Conservation (phyloP, 2,888 invertebrate species). For the Drosophila imparisetae region DNA sequence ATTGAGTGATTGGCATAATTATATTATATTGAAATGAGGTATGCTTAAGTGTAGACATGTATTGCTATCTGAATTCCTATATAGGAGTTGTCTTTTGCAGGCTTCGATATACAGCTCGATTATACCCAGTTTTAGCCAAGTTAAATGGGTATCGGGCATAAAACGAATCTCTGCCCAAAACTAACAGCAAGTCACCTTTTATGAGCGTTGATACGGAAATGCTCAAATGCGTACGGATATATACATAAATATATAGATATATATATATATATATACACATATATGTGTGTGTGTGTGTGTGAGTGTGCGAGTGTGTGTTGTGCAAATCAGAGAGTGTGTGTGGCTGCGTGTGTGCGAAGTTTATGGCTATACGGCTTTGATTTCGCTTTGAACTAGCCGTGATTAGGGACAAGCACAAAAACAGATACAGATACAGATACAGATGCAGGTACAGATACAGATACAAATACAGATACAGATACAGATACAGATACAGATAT, state of each 20-base stretch:
- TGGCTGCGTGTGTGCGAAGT: constrained; percentile 19
- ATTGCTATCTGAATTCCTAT: too few species aligned
- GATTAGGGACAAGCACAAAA: constrained; percentile 26
- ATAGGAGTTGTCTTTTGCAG: background rate
- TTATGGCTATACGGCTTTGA: constrained; percentile 76
- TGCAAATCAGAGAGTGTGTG: constrained; percentile 11
- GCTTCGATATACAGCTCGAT: background rate
- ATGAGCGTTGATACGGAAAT: constrained; percentile 60
- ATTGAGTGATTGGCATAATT: background rate
- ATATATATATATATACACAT: background rate
- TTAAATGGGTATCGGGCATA: constrained; percentile 16
- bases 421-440: constrained; percentile 8
- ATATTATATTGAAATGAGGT: background rate
- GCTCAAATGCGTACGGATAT: constrained; percentile 26
- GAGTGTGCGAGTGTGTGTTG: constrained; percentile 5
- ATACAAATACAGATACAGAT: too few species aligned
- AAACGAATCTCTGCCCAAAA: constrained; percentile 68
- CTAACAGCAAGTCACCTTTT: constrained; percentile 51
- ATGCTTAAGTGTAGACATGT: background rate
- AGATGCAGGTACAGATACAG: background rate
- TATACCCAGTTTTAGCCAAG: background rate
- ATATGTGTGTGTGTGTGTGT: background rate
- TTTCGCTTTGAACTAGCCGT: constrained; percentile 74
- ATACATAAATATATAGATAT: background rate
- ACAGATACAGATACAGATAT: constrained; percentile 15